A percentile compares a stretch with the other conserved stretches of the same genome.
These are phyloP conservation scores for Cochlearius cochlearius DNA, from an alignment of 2,113 vertebrate genomes.

Conservation along the genomic window DNA sequence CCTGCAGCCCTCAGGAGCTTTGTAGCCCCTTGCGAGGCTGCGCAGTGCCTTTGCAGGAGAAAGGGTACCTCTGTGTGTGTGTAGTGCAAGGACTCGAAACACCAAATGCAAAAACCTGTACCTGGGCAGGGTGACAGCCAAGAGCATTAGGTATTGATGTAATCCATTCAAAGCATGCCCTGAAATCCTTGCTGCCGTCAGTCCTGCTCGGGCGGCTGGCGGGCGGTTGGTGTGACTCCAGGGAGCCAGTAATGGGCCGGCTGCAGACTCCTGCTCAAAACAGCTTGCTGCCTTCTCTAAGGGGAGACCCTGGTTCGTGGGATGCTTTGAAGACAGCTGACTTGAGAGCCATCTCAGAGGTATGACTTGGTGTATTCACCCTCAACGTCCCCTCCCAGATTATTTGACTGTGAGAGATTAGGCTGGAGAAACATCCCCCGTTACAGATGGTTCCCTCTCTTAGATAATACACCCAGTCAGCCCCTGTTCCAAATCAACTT, in stretches of 20 bases:
- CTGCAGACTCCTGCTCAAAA: background rate
- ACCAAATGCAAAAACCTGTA: background rate
- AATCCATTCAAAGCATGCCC: background rate
- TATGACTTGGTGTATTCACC: background rate
- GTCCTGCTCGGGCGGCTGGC: background rate
- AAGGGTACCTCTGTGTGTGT: background rate
- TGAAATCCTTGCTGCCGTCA: background rate
- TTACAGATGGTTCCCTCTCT: background rate
- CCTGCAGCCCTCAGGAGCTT: background rate
- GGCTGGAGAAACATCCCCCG: background rate
- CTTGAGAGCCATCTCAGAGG: background rate
- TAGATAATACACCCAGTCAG: background rate
- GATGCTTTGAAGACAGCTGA: background rate
- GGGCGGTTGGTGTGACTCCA: too few relatives aligned
- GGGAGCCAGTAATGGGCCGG: background rate
- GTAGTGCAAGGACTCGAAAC: background rate
- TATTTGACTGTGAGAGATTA: background rate
- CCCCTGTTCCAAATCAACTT: background rate
- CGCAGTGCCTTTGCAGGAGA: background rate
- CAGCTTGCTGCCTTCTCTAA: background rate
- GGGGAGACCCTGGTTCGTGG: background rate
- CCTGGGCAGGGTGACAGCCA: background rate
- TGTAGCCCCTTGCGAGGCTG: background rate
- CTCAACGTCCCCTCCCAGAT: background rate
- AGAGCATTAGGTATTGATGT: too few relatives aligned